These are phyloP conservation scores for Elymnias hypermnestra DNA, from an alignment of 1,140 invertebrate genomes.

Conservation along the genomic window DNA sequence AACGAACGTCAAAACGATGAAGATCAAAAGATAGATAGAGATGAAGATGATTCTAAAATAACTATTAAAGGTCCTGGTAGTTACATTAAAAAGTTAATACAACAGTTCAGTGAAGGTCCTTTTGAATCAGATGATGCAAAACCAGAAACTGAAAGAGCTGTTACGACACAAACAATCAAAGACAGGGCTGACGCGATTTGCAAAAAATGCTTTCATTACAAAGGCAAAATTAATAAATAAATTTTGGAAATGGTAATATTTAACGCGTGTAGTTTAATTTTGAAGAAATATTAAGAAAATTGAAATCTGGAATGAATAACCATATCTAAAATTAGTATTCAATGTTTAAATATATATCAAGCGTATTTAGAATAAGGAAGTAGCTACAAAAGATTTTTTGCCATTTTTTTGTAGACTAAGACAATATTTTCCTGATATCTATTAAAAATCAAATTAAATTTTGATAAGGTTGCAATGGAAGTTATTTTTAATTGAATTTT, in stretches of 20 bases:
- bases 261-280: neutral
- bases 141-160: conserved; percentile 45
- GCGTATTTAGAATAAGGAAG: too few relatives aligned
- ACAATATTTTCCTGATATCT: too few relatives aligned
- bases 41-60: conserved; percentile 42
- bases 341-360: neutral
- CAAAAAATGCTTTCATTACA: conserved; percentile 74
- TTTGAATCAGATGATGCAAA: conserved; percentile 58
- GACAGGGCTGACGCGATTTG: conserved; percentile 70
- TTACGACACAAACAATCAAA: conserved; percentile 49
- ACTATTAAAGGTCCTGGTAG: conserved; percentile 62
- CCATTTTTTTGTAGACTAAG: too few relatives aligned
- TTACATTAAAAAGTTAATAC: conserved; percentile 69
- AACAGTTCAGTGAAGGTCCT: conserved; percentile 71
- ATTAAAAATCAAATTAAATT: too few relatives aligned
- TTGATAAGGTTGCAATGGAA: too few relatives aligned
- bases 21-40: conserved; percentile 24
- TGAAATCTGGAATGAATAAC: neutral
- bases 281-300: neutral
- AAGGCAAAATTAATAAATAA: conserved; percentile 63
- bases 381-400: too few relatives aligned
- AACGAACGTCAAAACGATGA: conserved; percentile 28
- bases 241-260: neutral
- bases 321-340: neutral
- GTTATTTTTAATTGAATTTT: too few relatives aligned